Evolutionary conservation across 2,113 vertebrate genomes (phyloP).

Genomic region (Macquaria australasica): DNA sequence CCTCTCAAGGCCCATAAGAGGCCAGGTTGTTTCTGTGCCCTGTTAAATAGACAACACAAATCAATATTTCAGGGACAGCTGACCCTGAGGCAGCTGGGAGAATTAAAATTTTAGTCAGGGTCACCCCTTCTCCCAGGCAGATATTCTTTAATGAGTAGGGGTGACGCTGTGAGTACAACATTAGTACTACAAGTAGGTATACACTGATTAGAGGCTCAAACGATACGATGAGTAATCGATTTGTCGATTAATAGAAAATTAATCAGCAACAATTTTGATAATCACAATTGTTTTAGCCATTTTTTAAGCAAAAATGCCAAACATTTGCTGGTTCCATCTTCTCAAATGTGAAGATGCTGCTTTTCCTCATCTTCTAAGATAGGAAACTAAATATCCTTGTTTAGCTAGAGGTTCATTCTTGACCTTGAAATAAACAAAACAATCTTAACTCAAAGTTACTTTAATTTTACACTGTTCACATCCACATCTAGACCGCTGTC

Average conservation of each 20-base stretch:
- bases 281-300: neutral
- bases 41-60: slow-evolving; percentile 61
- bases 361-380: neutral
- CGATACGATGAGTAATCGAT: neutral
- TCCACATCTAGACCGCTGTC: neutral
- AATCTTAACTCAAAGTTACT: neutral
- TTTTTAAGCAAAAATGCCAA: neutral
- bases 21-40: slow-evolving; percentile 35
- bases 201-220: neutral
- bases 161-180: neutral
- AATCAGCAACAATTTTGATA: neutral
- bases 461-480: neutral
- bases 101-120: slow-evolving; percentile 58
- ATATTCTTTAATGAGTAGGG: slow-evolving; percentile 36
- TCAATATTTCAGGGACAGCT: slow-evolving; percentile 71
- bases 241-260: neutral
- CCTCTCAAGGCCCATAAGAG: slow-evolving; percentile 19
- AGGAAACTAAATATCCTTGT: neutral
- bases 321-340: neutral
- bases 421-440: slow-evolving; percentile 2
- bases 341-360: neutral
- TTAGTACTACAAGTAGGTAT: neutral
- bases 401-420: neutral
- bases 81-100: slow-evolving; percentile 53
- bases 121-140: slow-evolving; percentile 30